Conservation (phyloP, 2,113 vertebrate species). For the Epinephelus moara region DNA sequence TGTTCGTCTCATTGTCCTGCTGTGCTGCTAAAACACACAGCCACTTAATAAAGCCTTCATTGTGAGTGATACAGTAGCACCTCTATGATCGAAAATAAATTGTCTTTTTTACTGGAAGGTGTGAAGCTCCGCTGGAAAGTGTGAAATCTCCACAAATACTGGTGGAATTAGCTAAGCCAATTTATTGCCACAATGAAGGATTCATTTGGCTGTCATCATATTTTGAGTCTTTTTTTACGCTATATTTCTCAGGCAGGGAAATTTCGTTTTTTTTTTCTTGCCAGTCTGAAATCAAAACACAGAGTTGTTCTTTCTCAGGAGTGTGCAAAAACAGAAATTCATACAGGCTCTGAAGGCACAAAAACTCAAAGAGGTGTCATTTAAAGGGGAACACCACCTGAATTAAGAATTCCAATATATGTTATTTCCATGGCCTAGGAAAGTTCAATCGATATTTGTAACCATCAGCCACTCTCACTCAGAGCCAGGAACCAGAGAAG, state of each 20-base stretch:
- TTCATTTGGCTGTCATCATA: slow-evolving; percentile 25
- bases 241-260: not conserved
- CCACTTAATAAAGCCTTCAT: slow-evolving; percentile 52
- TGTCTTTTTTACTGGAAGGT: slow-evolving; percentile 37
- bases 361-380: not conserved
- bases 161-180: slow-evolving; percentile 32
- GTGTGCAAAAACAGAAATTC: not conserved
- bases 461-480: no score
- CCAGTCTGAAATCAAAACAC: slow-evolving; percentile 35
- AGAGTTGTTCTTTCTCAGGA: slow-evolving; percentile 2
- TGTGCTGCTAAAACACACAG: slow-evolving; percentile 52
- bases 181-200: slow-evolving; percentile 37
- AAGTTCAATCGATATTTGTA: no score
- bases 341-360: not conserved
- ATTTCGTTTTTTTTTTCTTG: not conserved
- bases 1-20: slow-evolving; percentile 67
- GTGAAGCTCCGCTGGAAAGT: slow-evolving; percentile 55
- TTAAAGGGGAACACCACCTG: not conserved
- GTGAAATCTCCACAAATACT: slow-evolving; percentile 60
- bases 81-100: slow-evolving; percentile 58
- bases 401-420: no score
- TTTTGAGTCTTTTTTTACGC: slow-evolving; percentile 21
- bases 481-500: no score
- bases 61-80: slow-evolving; percentile 60
- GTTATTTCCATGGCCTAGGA: no score